A percentile compares a stretch with the other conserved stretches of the same genome.
Conservation (phyloP, 2,797 vertebrate genomes). For the Gymnopithys bicolor region DNA sequence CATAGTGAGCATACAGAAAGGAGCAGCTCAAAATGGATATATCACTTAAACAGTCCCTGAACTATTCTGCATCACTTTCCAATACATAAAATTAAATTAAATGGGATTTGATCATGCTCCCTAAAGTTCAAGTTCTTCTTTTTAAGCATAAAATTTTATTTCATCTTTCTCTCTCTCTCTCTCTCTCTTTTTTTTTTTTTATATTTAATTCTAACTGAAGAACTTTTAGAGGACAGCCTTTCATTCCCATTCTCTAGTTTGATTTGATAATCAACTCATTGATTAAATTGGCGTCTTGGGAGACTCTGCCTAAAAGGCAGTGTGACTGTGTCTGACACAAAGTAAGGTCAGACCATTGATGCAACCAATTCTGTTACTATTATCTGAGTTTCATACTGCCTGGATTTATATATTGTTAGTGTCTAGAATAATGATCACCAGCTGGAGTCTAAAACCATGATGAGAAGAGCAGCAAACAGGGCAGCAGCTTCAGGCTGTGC, state of each 20-base stretch:
- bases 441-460: slow-evolving; percentile 12
- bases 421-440: slow-evolving; percentile 35
- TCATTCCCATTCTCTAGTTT: background rate
- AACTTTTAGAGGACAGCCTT: background rate
- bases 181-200: background rate
- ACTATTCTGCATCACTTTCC: background rate
- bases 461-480: slow-evolving; percentile 7
- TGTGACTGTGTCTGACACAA: background rate
- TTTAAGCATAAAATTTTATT: background rate
- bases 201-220: background rate
- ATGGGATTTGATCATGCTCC: background rate
- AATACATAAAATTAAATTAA: background rate
- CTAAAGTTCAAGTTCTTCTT: background rate
- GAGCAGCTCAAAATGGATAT: background rate
- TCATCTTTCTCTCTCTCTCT: accelerated
- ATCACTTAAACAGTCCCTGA: background rate
- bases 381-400: slow-evolving; percentile 18
- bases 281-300: background rate
- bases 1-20: background rate
- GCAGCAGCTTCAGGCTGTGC: background rate
- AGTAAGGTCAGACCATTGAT: background rate
- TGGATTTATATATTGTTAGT: slow-evolving; percentile 10
- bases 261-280: background rate
- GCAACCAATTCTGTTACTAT: background rate
- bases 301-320: background rate